Evolutionary conservation across 2,888 invertebrate species (phyloP), one percentile per base, ranked within the genome.

Genomic region (Polymixis flavicincta): DNA sequence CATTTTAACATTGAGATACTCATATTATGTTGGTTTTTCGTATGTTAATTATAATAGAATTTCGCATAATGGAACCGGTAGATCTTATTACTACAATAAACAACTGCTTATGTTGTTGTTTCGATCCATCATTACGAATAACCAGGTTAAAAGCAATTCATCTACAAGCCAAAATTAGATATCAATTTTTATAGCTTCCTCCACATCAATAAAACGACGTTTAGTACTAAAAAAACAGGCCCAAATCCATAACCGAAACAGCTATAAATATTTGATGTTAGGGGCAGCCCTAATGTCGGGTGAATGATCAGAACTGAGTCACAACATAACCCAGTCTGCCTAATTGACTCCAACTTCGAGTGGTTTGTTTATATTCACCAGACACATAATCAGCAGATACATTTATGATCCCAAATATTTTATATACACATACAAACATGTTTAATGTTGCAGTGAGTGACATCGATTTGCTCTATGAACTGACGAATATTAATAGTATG

Each of bases 301-400:
- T 77, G 78, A 80, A 76, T 66, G 83, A 76, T 87, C 76, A 79
- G 60, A 50, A 52, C 57, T 85, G 87, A 87, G n/a, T 83, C 82
- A 72, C 25, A 57, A 48, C 59, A 77, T 60, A 71, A 66, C 68
- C 61, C 48, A 67, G 63, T 77, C 77, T 57, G 66, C 42, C 60
- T 85, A 83, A 84, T 88, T 85, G 84, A 89, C 83, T 69, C 81
- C 80, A 81, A 79, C 48, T 71, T 85, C 88, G 77, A 90, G 88
- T 82, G 86, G 72, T 82, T 83, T 89, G 87, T 89, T 89, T 90
- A 80, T 83, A 73, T 82, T 80, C 59, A 65, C 67, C 70, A 57
- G 68, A 75, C 73, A 78, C 71, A 75, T 85, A 74, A 87, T 76
- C 70, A 85, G 59, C 61, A 75, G 84, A 86, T 80, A 84, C 84